A percentile compares a stretch with the other conserved stretches of the same genome.
phyloP scores from a whole-genome alignment of 2,113 vertebrate species.

The Gymnobelideus leadbeateri region DNA sequence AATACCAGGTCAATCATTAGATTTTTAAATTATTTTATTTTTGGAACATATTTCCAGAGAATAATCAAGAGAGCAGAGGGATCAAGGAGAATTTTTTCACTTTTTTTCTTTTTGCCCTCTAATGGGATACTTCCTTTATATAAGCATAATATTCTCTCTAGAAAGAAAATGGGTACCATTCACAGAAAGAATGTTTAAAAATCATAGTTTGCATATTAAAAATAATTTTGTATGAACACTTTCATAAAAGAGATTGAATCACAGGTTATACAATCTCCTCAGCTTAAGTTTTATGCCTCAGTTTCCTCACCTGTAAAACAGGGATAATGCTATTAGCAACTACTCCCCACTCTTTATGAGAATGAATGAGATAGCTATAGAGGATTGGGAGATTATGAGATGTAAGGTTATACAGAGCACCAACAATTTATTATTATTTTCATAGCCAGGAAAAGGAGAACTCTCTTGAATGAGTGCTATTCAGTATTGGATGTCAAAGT shows the following conservation, averaged over 20 bases:
- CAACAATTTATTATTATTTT: neutral
- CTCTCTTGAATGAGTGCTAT: neutral
- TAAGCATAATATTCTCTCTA: neutral
- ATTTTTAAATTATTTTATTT: neutral
- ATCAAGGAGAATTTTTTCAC: neutral
- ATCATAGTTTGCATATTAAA: neutral
- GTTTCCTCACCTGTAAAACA: neutral
- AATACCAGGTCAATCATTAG: neutral
- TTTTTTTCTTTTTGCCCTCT: neutral
- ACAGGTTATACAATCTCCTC: neutral
- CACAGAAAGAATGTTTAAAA: neutral
- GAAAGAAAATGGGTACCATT: neutral
- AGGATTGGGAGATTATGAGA: neutral
- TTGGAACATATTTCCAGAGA: neutral
- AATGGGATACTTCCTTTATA: neutral
- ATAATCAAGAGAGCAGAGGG: neutral
- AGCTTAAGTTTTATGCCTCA: neutral
- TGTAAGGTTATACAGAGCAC: neutral
- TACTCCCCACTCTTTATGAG: neutral
- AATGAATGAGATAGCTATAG: neutral
- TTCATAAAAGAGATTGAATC: slow-evolving; percentile 21
- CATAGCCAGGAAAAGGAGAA: neutral
- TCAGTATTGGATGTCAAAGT: neutral
- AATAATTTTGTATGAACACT: neutral
- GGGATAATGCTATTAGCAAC: neutral